These are phyloP conservation scores for Altica lythri DNA, from an alignment of 2,888 invertebrate genomes.

Conservation along the genomic window DNA sequence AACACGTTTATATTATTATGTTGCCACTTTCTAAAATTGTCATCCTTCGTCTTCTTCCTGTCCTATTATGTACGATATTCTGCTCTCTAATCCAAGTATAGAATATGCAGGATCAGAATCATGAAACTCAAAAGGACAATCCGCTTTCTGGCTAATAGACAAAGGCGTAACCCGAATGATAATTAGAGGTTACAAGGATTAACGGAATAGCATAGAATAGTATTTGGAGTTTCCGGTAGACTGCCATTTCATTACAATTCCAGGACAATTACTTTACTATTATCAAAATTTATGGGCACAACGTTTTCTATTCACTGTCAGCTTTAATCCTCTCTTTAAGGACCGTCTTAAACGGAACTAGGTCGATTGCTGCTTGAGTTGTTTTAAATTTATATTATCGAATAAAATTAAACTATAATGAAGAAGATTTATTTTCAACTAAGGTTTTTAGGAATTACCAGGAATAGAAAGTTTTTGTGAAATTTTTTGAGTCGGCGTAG, in stretches of 20 bases:
- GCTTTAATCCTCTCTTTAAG: constrained; percentile 9
- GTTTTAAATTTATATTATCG: constrained; percentile 7
- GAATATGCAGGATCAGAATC: no score
- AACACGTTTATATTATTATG: no score
- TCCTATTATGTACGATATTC: no score
- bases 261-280: constrained; percentile 17
- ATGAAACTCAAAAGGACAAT: constrained; percentile 25
- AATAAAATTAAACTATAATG: constrained; percentile 4
- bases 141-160: constrained; percentile 24
- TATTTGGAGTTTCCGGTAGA: constrained; percentile 19
- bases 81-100: no score
- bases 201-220: constrained; percentile 14
- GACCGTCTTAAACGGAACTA: neutral
- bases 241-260: constrained; percentile 17
- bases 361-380: constrained; percentile 6
- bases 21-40: no score
- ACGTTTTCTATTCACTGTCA: constrained; percentile 13
- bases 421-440: constrained; percentile 1
- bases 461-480: no score
- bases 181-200: constrained; percentile 29
- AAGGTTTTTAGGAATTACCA: no score
- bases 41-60: no score
- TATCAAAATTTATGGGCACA: constrained; percentile 11
- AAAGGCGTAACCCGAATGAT: constrained; percentile 29
- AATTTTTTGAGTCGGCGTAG: no score